phyloP scores from a whole-genome alignment of 2,797 vertebrate genomes.

The Pteropus rufus region DNA sequence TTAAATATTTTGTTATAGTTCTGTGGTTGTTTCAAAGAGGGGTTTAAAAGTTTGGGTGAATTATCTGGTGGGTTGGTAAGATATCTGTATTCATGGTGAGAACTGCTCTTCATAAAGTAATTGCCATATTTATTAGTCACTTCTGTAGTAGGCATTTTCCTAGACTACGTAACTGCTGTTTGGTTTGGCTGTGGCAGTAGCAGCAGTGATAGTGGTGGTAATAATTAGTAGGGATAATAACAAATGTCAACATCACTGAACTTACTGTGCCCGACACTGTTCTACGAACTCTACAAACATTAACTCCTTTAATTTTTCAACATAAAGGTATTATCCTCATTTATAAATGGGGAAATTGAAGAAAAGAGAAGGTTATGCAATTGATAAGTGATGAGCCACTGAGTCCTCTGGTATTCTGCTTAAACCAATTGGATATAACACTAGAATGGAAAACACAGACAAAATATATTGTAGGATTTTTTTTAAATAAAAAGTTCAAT shows the following conservation, averaged over 20 bases:
- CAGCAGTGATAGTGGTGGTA: fast-evolving
- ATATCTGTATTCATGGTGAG: background rate
- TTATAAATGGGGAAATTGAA: background rate
- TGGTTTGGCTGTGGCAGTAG: background rate
- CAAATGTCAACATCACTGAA: background rate
- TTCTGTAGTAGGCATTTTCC: background rate
- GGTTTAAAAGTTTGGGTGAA: background rate
- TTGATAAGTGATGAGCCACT: background rate
- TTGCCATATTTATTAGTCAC: background rate
- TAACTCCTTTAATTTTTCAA: background rate
- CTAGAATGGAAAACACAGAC: background rate
- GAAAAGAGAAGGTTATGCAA: background rate
- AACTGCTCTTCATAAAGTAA: background rate
- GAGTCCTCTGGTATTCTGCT: background rate
- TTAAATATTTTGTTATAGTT: background rate
- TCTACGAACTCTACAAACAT: background rate
- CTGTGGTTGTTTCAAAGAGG: slow-evolving; percentile 10
- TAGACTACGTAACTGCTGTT: background rate
- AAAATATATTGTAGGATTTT: background rate
- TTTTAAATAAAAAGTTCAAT: background rate
- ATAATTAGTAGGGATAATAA: background rate
- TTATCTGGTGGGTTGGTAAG: background rate
- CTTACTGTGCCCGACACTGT: background rate
- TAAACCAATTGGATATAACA: background rate
- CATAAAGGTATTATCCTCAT: background rate